Percentiles rank a stretch among this genome's conserved stretches.
Evolutionary conservation across 2,113 vertebrate genomes (phyloP).

Genomic region (Ptilorrhoa leucosticta): DNA sequence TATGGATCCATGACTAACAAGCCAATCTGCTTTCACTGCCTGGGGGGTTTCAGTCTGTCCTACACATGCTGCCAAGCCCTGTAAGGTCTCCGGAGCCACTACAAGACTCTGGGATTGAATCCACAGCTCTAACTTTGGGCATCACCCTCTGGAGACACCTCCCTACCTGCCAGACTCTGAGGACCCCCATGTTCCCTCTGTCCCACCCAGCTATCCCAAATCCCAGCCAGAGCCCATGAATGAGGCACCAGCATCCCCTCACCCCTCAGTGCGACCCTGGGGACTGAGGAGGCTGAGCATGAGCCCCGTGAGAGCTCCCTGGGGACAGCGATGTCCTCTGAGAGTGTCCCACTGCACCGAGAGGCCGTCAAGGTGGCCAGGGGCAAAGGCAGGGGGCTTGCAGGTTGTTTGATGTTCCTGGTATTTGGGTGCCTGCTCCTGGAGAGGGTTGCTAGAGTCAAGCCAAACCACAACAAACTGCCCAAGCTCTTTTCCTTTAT

Average conservation of each 20-base stretch:
- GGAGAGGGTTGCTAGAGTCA: neutral
- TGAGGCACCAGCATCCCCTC: neutral
- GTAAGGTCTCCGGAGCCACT: neutral
- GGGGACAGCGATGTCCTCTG: neutral
- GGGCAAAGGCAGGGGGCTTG: neutral
- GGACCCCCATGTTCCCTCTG: neutral
- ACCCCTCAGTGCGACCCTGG: neutral
- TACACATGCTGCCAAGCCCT: neutral
- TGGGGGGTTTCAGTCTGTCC: neutral
- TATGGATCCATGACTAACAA: neutral
- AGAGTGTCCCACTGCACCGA: neutral
- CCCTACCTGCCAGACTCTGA: neutral
- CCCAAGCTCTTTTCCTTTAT: neutral
- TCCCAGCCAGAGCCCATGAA: neutral
- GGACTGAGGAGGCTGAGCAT: neutral
- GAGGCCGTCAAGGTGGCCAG: fast-evolving
- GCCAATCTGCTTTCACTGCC: neutral
- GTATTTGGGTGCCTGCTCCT: neutral
- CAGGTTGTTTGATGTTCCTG: neutral
- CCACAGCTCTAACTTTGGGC: neutral
- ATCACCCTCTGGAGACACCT: neutral
- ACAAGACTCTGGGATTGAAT: neutral
- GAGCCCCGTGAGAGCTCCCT: neutral
- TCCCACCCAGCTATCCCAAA: neutral
- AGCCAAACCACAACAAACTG: neutral